These are phyloP conservation scores for Ypsolopha sequella DNA, from an alignment of 2,888 invertebrate genomes.

Conservation along the genomic window DNA sequence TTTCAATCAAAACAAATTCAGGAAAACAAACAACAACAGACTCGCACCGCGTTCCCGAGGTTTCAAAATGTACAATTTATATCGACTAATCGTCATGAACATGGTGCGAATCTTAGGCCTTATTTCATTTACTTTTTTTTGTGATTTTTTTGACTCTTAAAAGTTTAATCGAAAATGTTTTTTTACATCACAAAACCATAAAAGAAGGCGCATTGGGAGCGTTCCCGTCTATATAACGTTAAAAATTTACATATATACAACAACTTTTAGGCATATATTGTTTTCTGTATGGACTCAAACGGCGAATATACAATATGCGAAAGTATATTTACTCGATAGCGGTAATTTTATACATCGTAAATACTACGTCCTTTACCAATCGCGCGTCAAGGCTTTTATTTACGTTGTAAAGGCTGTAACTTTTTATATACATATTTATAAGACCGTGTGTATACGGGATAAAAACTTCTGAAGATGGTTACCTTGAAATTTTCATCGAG, in stretches of 20 bases:
- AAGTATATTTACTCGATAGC: neutral
- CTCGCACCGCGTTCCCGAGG: conserved; percentile 30
- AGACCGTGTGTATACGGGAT: neutral
- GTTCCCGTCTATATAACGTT: conserved; percentile 31
- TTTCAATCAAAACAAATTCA: conserved; percentile 44
- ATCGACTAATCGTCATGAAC: conserved; percentile 21
- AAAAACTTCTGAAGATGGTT: neutral
- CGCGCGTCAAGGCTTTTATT: neutral
- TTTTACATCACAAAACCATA: conserved; percentile 49
- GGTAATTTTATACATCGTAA: neutral
- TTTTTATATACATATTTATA: neutral
- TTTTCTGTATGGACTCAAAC: neutral
- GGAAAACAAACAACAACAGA: conserved; percentile 30
- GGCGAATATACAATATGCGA: neutral
- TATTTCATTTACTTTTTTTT: conserved; percentile 43
- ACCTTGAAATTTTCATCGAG: neutral
- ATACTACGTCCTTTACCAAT: neutral
- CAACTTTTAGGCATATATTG: conserved; percentile 12
- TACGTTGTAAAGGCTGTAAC: neutral
- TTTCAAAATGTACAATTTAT: conserved; percentile 11
- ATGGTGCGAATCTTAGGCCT: conserved; percentile 43
- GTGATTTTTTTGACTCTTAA: conserved; percentile 22
- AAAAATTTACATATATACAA: conserved; percentile 59
- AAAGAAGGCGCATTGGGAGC: conserved; percentile 42
- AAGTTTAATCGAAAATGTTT: conserved; percentile 13